phyloP scores from a whole-genome alignment of 2,888 invertebrate species.

The Neoascia interrupta region DNA sequence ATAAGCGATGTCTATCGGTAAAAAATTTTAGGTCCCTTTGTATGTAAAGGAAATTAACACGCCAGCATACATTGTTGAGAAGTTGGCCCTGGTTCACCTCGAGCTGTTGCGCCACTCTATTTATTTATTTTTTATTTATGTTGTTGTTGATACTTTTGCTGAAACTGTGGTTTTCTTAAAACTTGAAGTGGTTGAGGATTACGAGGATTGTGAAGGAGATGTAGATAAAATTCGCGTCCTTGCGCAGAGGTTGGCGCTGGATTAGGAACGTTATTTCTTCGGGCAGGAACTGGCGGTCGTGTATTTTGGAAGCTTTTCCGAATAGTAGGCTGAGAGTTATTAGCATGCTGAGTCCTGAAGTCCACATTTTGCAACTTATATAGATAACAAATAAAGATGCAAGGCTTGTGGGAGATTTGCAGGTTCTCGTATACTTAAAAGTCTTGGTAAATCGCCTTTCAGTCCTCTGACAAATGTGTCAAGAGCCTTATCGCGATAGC shows the following conservation, averaged over 20 bases:
- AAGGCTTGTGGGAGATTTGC: constrained; percentile 6
- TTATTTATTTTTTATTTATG: constrained; percentile 13
- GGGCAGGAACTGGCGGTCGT: constrained; percentile 12
- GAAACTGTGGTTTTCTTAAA: constrained; percentile 2
- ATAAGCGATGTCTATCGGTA: constrained; percentile 7
- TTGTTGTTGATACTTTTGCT: constrained; percentile 15
- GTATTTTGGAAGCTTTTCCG: constrained; percentile 2
- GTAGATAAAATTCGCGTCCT: constrained; percentile 30
- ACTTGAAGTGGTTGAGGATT: constrained; percentile 23
- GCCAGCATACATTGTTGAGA: too few species aligned
- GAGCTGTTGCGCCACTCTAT: constrained; percentile 23
- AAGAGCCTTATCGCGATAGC: too few species aligned
- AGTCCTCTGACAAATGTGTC: too few species aligned
- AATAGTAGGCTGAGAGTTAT: constrained; percentile 4
- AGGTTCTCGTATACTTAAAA: too few species aligned
- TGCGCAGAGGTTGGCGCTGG: constrained; percentile 1
- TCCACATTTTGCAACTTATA: constrained; percentile 18
- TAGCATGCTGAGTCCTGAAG: constrained; percentile 6
- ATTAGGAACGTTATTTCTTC: constrained; percentile 17
- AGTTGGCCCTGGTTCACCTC: too few species aligned
- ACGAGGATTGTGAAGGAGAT: constrained; percentile 34
- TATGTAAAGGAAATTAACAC: too few species aligned
- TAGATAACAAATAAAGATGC: neutral
- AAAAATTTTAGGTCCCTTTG: neutral
- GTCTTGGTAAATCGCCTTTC: constrained; percentile 2